Base-by-base conservation (phyloP, 2,797 vertebrate species). In the Labroides dimidiatus region DNA sequence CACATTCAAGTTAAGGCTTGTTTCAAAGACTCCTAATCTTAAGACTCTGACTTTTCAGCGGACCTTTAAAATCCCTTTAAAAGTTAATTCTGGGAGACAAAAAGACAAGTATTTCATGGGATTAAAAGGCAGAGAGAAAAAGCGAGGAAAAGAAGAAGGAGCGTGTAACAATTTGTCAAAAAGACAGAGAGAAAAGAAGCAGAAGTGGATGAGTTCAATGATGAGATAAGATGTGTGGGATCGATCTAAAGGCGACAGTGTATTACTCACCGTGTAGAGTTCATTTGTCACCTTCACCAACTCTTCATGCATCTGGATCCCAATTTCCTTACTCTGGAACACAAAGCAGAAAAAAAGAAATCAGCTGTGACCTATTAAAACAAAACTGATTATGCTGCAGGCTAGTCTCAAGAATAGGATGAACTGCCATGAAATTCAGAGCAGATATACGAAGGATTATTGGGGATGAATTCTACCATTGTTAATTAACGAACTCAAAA, bases 261-360 rank as follows among this genome's bases (percentile, higher is more conserved):
- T 50, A 75, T 55, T 74, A 96, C 97, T 97, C 89, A 99, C 98
- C 64, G 97, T 99, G 91, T 99, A 99, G 23, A 99, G 95, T 90
- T 99, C 98, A 0, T 98, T 99, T 55, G 98, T 99, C 92, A 99
- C 98, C 56, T 99, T 99, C 91, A 98, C 93, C 69, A 99, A 95
- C 69, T 99, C 98, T 67, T 99, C 98, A 0, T 99, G 98, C 98
- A 99, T 99, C 94, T 99, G 98, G 70, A 98, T 94, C 55, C 98
- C 98, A 33, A 99, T 99, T 87, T 99, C 98, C 87, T 99, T 99
- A 86, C 98, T 99, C 98, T 99, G 93, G 48, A 96, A 96, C 23
- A 81, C 19, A 91, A 69, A 69, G 11, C 8, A 60, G 49, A 75
- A 41, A 45, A 21, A 64, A 57, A 77, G 49, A 64, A 80, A 74